phyloP scores from a whole-genome alignment of 2,113 vertebrate species.

The Emberiza fucata region DNA sequence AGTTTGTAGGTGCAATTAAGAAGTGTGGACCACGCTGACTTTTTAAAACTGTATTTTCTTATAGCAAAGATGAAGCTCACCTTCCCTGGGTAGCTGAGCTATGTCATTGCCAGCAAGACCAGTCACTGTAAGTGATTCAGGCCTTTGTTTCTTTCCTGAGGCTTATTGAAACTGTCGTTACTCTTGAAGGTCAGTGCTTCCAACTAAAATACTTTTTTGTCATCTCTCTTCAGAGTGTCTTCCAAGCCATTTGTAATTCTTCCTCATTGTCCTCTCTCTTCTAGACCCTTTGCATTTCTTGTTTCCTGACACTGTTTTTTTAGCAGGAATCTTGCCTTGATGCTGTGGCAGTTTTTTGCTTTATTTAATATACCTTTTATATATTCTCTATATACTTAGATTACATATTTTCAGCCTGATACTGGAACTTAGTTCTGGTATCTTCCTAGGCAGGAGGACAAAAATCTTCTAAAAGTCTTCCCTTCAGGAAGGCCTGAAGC shows the following conservation, averaged over 20 bases:
- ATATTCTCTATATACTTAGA: too few relatives aligned
- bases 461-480: background rate
- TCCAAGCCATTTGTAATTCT: background rate
- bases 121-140: background rate
- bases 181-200: background rate
- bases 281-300: background rate
- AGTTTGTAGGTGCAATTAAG: background rate
- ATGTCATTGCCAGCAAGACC: background rate
- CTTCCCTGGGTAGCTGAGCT: background rate
- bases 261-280: background rate
- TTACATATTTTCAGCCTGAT: background rate
- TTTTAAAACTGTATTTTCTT: background rate
- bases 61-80: background rate
- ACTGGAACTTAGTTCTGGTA: background rate
- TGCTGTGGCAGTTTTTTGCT: background rate
- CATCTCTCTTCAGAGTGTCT: background rate
- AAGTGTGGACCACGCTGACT: rapidly evolving
- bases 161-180: background rate
- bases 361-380: background rate
- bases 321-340: background rate
- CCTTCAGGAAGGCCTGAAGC: background rate
- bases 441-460: background rate
- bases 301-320: background rate
- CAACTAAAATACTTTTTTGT: background rate
- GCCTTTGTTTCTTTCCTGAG: background rate